Base-by-base conservation (phyloP, 2,888 invertebrate genomes). In the Latrodectus hesperus region DNA sequence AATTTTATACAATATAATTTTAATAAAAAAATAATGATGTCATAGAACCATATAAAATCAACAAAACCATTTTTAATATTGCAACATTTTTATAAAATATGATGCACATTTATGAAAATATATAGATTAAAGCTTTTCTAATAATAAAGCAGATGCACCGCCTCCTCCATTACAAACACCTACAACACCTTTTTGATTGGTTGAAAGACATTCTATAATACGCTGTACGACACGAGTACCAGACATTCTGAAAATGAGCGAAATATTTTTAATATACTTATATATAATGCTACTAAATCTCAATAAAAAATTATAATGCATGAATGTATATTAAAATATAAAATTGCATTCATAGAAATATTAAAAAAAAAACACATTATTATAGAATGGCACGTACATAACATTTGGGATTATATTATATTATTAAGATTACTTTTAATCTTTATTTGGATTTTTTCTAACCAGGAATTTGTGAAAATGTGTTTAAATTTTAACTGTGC, bases 161-260 rank as follows among this genome's bases (percentile, higher is more conserved):
- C 99, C 99, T 49, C 99, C 99, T 75, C 99, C 99, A 92, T 99
- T 99, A 93, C 99, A 99, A 91, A 99, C 99, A 9, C 97, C 95
- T 52, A 98, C 99, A 82, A 98, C 95, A 78, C 99, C 99, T 91
- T 96, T 96, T 92, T 99, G 95, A 17, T 98, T 98, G 72, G 95
- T 93, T 91, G 97, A 96, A 65, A 99, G 94, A 14, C 96, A 94
- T 92, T 99, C 97, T 60, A 96, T 96, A 91, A 99, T 93, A 93
- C 99, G 99, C 16, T 95, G 95, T 53, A 98, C 95, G 90, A 99
- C 94, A 90, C 99, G 95, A 10, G 98, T 97, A 22, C 99, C 99
- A 1, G 99, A 99, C 99, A 99, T 99, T 82, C 99, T 89, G 60
- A 52, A 79, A 85, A 38, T 17, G 51, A 52, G 12, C 16, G 17